phyloP scores from a whole-genome alignment of 1,140 invertebrate genomes.

The Apocrypta bakeri region DNA sequence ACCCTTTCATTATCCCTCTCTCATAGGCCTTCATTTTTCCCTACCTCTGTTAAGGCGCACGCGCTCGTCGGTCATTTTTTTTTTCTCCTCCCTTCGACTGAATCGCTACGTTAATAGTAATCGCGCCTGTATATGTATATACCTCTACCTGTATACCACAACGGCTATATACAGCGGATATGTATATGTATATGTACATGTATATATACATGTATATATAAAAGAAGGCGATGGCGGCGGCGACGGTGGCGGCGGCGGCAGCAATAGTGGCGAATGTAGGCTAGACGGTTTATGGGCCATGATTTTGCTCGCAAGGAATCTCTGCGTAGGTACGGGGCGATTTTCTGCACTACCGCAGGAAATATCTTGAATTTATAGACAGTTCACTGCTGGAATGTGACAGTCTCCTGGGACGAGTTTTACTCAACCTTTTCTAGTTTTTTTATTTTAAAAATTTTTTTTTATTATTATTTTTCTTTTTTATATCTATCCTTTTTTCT shows the following conservation, averaged over 20 bases:
- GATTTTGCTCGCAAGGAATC: conserved; percentile 31
- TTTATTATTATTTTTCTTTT: too few species aligned
- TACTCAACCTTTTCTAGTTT: too few species aligned
- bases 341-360: not conserved
- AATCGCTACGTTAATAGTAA: not conserved
- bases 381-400: not conserved
- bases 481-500: too few species aligned
- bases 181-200: not conserved
- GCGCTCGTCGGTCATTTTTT: not conserved
- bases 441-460: too few species aligned
- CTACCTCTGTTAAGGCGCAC: too few species aligned
- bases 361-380: not conserved
- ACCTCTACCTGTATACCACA: not conserved
- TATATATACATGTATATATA: not conserved
- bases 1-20: conserved; percentile 29
- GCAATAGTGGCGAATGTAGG: conserved; percentile 33
- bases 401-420: not conserved
- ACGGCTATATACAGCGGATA: too few species aligned
- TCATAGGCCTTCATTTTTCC: conserved; percentile 16
- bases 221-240: too few species aligned
- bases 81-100: not conserved
- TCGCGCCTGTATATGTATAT: too few species aligned
- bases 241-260: not conserved
- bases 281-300: conserved; percentile 48
- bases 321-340: not conserved